Conservation (phyloP, 2,797 vertebrate species). For the Molothrus aeneus region DNA sequence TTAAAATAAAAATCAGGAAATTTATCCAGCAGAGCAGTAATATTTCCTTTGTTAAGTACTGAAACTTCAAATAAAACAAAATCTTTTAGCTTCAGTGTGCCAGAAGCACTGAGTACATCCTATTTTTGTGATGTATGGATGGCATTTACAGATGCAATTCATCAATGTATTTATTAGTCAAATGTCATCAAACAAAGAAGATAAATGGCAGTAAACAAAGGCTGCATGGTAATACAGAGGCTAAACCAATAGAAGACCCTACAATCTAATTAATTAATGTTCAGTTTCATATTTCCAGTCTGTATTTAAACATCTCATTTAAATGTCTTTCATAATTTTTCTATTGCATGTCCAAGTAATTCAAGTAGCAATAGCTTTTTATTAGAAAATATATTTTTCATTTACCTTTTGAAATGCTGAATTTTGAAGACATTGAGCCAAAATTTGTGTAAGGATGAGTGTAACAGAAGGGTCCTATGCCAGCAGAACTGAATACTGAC, state of each 20-base stretch:
- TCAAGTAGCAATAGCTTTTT: constrained; percentile 13
- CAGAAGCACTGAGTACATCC: background rate
- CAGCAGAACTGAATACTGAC: background rate
- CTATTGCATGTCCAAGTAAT: background rate
- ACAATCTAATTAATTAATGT: constrained; percentile 38
- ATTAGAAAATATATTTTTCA: constrained; percentile 30
- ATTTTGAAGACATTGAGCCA: background rate
- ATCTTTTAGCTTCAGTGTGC: background rate
- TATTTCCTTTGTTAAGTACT: constrained; percentile 68
- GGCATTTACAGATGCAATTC: constrained; percentile 69
- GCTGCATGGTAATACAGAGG: background rate
- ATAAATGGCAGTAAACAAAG: constrained; percentile 45
- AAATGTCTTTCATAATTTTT: constrained; percentile 19
- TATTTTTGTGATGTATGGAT: constrained; percentile 66
- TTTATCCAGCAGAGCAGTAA: constrained; percentile 57
- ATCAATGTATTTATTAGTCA: constrained; percentile 72
- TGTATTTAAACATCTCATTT: constrained; percentile 56
- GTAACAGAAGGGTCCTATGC: background rate
- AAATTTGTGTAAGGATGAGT: background rate
- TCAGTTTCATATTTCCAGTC: background rate
- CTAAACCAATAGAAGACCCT: background rate
- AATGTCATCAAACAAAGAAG: constrained; percentile 58
- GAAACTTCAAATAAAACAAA: constrained; percentile 47
- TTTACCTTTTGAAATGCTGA: background rate
- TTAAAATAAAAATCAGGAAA: constrained; percentile 70